Base-by-base conservation (phyloP, 2,113 vertebrate species). In the Tenrec ecaudatus region DNA sequence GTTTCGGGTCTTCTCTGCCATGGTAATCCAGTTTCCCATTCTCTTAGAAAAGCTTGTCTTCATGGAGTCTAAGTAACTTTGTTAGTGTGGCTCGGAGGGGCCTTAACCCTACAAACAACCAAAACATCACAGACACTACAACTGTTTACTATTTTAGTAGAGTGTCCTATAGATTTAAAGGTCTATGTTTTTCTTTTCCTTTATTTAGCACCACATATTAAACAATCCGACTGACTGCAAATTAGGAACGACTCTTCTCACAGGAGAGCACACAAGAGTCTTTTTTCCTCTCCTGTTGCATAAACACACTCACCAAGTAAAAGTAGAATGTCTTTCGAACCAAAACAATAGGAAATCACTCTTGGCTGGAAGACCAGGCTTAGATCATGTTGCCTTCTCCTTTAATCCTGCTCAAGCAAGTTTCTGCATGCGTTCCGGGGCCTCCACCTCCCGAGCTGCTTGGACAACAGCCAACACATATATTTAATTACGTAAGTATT, bases 321-420 rank as follows among this genome's bases (percentile, higher is more conserved):
- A 93, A 95, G 87, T 33, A 96, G 78, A 93, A 79, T 53, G 73
- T 91, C 84, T 96, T 96, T 94, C 94, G 93, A 97, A 68, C 33
- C 86, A 95, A 97, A 98, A 29, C 94, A 97, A 97, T 88, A 90
- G 88, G 77, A 96, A 92, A 33, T 84, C 84, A 86, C 93, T 93
- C 64, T 93, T 93, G 89, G 96, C 89, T 92, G 47, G 83, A 94
- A 95, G 68, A 40, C 86, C 87, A 89, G 89, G 84, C 93, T 96
- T 57, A 97, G 93, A 95, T 86, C 86, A 57, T 7, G 36, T 22
- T 93, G 93, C 92, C 86, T 97, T 98, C 97, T 95, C 94, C 96
- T 91, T 94, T 89, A 96, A 96, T 96, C 96, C 95, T 96, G 94
- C 95, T 95, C 82, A 36, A 95, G 92, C 97, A 98, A 97, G 98